Base-by-base conservation (phyloP, 1,140 invertebrate species). In the Helicorthomorpha holstii region DNA sequence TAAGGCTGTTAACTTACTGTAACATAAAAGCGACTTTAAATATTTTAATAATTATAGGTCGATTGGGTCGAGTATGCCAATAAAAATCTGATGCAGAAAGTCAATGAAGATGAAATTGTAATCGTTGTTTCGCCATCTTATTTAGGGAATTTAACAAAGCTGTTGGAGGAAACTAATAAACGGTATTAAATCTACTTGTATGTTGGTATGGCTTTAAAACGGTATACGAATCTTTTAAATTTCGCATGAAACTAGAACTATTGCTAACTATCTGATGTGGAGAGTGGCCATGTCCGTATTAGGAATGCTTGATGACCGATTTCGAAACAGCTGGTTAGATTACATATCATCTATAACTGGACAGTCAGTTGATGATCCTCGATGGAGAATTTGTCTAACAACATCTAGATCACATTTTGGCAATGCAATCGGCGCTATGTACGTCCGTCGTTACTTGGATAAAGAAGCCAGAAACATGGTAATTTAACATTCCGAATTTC, bases 301-400 rank as follows among this genome's bases (percentile, higher is more conserved):
- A 3, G 25, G 27, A 3, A 10, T 47, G 19, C 66, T 91, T 29
- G 82, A 75, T 1, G 78, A 86, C 48, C 71, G 76, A 16, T 76
- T 85, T 50, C 69, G 82, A 1, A 76, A 79, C 43, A 66, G 79
- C 2, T 83, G 82, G 59, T 69, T 87, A 27, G 70, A 78, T 29
- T 89, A 84, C 62, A 76, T 76, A 16, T 82, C 81, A 0, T 77
- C 76, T 1, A 62, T 88, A 0, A 82, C 79, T 22, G 86, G 86
- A 0, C 81, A 80, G 57, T 79, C 75, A 0, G 79, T 82, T 57
- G 63, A 79, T 26, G 79, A 83, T 60, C 76, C 83, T 1, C 71
- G 85, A n/a, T 90, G 86, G 86, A 85, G 86, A 68, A 81, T 86
- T 58, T 88, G 85, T 59, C 76, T 82, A 12, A 80, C 82, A 56